These are phyloP conservation scores for Dasyornis broadbenti DNA, from an alignment of 2,113 vertebrate genomes.

Conservation along the genomic window DNA sequence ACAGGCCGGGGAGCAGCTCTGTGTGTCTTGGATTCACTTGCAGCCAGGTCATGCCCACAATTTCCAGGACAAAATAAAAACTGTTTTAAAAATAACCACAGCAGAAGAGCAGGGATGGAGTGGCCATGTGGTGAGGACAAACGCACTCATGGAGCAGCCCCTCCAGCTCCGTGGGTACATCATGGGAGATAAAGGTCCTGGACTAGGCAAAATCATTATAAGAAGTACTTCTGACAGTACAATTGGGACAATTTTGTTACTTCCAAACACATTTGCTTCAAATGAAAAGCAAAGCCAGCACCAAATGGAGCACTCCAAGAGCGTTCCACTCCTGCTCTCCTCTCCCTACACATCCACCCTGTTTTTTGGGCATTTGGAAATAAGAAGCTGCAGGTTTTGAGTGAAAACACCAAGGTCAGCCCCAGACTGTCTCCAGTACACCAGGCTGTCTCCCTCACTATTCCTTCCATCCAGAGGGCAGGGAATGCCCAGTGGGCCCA, in stretches of 20 bases:
- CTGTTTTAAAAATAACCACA: background rate
- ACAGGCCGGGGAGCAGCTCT: background rate
- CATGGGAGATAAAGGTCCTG: rapidly evolving
- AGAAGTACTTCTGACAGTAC: background rate
- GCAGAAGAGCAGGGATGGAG: background rate
- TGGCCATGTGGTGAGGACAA: rapidly evolving
- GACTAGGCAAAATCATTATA: background rate
- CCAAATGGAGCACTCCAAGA: background rate
- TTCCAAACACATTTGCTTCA: background rate
- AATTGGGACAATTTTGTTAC: background rate
- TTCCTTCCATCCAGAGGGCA: rapidly evolving
- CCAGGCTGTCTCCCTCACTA: background rate
- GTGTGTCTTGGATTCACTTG: rapidly evolving
- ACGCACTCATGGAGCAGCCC: background rate
- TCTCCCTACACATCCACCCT: background rate
- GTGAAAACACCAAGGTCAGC: background rate
- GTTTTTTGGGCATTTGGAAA: background rate
- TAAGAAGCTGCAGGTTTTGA: background rate
- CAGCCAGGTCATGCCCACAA: background rate
- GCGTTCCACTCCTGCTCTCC: background rate
- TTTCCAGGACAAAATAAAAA: background rate
- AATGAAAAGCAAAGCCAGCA: background rate
- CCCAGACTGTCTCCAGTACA: background rate
- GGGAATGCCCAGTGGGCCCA: background rate
- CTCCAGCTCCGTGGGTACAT: background rate